A percentile compares a stretch with the other conserved stretches of the same genome.
Conservation (phyloP, 2,113 vertebrate genomes). For the Neolamprologus modestus region DNA sequence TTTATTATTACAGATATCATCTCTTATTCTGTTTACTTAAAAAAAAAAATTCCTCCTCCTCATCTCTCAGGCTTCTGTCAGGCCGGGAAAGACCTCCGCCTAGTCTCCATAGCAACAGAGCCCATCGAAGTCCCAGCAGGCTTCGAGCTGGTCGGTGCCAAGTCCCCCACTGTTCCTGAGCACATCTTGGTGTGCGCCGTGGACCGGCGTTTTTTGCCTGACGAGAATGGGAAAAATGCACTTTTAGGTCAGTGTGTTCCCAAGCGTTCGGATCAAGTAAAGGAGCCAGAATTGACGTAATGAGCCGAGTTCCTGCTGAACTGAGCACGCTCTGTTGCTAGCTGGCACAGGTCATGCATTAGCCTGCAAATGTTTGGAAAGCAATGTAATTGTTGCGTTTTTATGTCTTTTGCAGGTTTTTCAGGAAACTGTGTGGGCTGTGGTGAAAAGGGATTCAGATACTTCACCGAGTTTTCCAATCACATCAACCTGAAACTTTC, state of each 20-base stretch:
- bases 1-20: background rate
- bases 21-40: background rate
- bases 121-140: constrained; percentile 86
- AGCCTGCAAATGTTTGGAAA: background rate
- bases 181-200: constrained; percentile 96
- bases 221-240: constrained; percentile 99
- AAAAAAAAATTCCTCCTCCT: background rate
- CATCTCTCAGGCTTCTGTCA: constrained; percentile 88
- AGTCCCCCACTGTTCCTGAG: constrained; percentile 91
- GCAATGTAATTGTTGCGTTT: background rate
- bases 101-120: constrained; percentile 89
- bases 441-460: constrained; percentile 96
- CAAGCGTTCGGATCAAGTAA: background rate
- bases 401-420: constrained; percentile 76
- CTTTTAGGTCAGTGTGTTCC: constrained; percentile 89
- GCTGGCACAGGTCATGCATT: too few species aligned
- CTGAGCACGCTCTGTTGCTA: background rate
- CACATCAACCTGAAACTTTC: constrained; percentile 98
- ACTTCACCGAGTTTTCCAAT: constrained; percentile 99
- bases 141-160: constrained; percentile 94
- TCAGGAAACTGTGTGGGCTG: constrained; percentile 98
- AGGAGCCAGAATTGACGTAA: background rate
- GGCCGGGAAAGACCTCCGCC: constrained; percentile 94
- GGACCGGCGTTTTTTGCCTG: constrained; percentile 93
- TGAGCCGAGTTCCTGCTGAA: background rate